Base-by-base conservation (phyloP, 2,888 invertebrate species). In the Catocala sponsa region DNA sequence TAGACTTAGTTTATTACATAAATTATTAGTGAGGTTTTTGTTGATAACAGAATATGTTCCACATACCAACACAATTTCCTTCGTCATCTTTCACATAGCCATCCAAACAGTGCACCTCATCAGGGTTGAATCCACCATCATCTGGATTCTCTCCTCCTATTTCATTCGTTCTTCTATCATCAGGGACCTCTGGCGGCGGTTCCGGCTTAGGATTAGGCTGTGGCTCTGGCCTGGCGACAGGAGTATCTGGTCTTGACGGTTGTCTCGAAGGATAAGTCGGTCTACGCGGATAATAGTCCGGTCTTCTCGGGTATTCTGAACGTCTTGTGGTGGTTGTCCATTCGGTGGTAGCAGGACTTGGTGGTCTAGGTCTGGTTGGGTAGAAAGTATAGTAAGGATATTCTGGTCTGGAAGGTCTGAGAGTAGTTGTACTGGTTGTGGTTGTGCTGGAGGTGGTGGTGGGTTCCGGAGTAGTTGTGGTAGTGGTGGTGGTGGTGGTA, bases 31-130 rank as follows among this genome's bases (percentile, higher is more conserved):
- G 25, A 25, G 25, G 25, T 25, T 1, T 25, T 25, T 25, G 25
- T 25, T 25, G 25, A 25, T 25, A 25, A 25, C 25, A 38, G 9
- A 38, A 38, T 6, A 38, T 7, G 41, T 11, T 59, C 42, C 38
- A 74, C 90, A 90, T 84, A 96, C 96, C 96, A 44, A 95, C 90
- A 82, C 96, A 96, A 38, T 95, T 94, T 2, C 96, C 95, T 54
- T 85, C 78, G 43, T 83, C 83, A 76, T 95, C 95, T 55, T 95
- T 92, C 61, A 95, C 91, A 60, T 94, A 96, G 0, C 96, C 96
- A 68, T 89, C 82, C 49, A 94, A 82, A 71, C 95, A 95, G 64
- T 91, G 91, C 1, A 91, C 58, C 2, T 87, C 75, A 43, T 87
- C 83, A n/a, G 85, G 73, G 66, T 91, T 82, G 59, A 90, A 89